Base-by-base conservation (phyloP, 2,113 vertebrate genomes). In the Gorsachius goisagi region DNA sequence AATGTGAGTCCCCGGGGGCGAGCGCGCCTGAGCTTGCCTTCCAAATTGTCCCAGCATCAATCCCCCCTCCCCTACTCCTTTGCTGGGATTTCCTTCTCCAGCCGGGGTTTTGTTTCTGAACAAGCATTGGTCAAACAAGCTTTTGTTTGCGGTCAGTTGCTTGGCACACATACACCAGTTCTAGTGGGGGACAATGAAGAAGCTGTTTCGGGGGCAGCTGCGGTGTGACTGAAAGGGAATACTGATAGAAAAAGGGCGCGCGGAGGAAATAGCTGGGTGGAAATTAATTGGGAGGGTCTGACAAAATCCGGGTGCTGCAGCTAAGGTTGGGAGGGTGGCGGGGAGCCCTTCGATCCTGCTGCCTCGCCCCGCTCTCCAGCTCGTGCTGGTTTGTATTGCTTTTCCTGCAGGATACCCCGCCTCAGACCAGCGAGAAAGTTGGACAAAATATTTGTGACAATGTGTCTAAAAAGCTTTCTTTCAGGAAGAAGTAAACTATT, bases 61-160 rank as follows among this genome's bases (percentile, higher is more conserved):
- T 97, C 85, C 80, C 87, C 86, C 95, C 95, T 97, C 85, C 80
- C 87, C 86, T 94, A 94, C 88, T 97, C 96, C 95, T 97, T 98
- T 96, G 85, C 82, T 15, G 95, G 97, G 96, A 97, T 98, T 98
- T 98, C 97, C 98, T 98, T 96, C 97, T 98, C 95, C 92, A 97
- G 96, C 91, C 85, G 24, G 96, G 89, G 97, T 98, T 99, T 98
- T 99, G 98, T 99, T 98, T 98, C 76, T 73, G 97, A 98, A 97
- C 97, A 98, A 98, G 97, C 98, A 96, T 98, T 98, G 98, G 98
- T 99, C 98, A 99, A 98, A 98, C 98, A 98, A 98, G 96, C 96
- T 98, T 98, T 98, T 98, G 98, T 99, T 98, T 98, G 97, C 93
- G 98, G 97, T 98, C 98, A 98, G 95, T 98, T 97, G 97, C 97